Evolutionary conservation across 1,140 invertebrate genomes (phyloP), one percentile per base, ranked within the genome.

Genomic region (Halesus radiatus): DNA sequence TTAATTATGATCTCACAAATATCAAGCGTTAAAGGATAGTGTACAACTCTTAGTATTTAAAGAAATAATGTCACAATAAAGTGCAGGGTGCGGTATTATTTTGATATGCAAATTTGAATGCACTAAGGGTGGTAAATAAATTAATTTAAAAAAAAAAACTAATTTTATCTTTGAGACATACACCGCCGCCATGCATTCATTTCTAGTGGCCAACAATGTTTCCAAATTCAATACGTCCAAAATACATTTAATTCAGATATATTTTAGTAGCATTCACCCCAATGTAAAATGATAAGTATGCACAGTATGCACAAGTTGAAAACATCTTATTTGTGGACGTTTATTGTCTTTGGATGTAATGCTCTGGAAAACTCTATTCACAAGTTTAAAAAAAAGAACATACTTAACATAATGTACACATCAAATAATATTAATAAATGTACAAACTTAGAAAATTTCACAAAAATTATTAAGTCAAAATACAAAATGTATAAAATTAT

Each of bases 401-500:
- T 72, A 72, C 68, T 53, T 53, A 52, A 72, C 3, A 32, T n/a
- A 70, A 72, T 53, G 37, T 52, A 26, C 20, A 53, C 26, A 72
- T 29, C 23, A 29, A 50, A 72, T 52, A 68, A 68, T 29, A 26
- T 72, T 20, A 70, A 70, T 70, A 70, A 50, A 72, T 52, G 50
- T 72, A 72, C 68, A 72, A 52, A 72, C 45, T 72, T 52, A 52
- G n/a, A 37, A 72, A 37, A 72, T 72, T 72, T 72, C 45, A 72
- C n/a, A 50, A 70, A 29, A 72, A 32, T 53, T 23, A 22, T 72
- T 72, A 72, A 52, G 45, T 72, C 68, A 53, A 72, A 72, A 72
- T 72, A 72, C 68, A 72, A 72, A 72, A 72, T 72, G 68, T 72
- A 72, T 72, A 72, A 72, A 72, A 72, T 45, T 72, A 72, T 72